phyloP scores from a whole-genome alignment of 2,888 invertebrate species.

The Byasa hedistus region DNA sequence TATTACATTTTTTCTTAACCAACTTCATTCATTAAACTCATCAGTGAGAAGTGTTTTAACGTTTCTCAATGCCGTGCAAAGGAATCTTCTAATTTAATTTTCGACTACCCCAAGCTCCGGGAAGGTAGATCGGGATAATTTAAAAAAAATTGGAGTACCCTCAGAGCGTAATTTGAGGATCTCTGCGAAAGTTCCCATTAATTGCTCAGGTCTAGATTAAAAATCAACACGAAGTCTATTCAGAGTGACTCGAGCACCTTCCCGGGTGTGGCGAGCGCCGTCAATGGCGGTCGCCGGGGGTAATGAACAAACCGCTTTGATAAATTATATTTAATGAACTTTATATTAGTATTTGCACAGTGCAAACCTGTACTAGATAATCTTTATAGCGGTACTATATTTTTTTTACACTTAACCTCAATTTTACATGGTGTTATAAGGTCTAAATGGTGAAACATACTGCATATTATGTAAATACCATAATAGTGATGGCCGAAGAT shows the following conservation, averaged over 20 bases:
- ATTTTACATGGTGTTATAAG: no score
- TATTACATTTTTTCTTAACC: background rate
- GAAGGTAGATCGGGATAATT: conserved; percentile 13
- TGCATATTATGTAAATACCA: no score
- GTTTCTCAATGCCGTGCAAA: conserved; percentile 10
- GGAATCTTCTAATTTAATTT: conserved; percentile 19
- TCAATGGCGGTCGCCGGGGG: background rate
- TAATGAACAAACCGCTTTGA: background rate
- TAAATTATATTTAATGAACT: conserved; percentile 1
- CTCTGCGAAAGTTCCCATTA: conserved; percentile 15
- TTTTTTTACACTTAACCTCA: no score
- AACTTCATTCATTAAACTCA: background rate
- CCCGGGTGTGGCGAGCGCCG: background rate
- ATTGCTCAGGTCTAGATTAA: conserved; percentile 22
- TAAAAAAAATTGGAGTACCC: conserved; percentile 9
- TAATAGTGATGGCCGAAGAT: no score
- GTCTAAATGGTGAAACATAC: no score
- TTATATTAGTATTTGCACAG: background rate
- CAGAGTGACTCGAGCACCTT: conserved; percentile 5
- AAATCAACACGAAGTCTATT: conserved; percentile 17
- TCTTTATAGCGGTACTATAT: no score
- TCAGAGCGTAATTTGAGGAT: conserved; percentile 18
- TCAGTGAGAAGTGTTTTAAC: background rate
- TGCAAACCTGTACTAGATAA: background rate
- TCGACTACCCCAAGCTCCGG: background rate